phyloP scores from a whole-genome alignment of 2,113 vertebrate genomes.

The Bostrychus sinensis region DNA sequence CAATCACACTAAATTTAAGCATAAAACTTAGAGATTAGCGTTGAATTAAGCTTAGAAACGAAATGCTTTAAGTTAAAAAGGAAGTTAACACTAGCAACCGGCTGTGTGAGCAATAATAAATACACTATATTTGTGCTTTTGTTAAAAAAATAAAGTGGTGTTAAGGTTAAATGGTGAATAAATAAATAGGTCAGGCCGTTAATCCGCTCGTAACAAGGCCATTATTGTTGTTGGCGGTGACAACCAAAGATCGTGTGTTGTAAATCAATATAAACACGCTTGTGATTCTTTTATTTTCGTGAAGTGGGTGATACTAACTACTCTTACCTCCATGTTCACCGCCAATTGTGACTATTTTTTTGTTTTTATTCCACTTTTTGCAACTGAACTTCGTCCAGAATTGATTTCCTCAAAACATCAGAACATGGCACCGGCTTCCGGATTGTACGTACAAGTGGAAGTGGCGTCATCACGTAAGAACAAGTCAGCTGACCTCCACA shows the following conservation, averaged over 20 bases:
- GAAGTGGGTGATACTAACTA: conserved; percentile 25
- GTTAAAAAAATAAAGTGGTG: neutral
- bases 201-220: conserved; percentile 24
- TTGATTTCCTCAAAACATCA: conserved; percentile 67
- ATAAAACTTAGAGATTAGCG: no score
- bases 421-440: conserved; percentile 76
- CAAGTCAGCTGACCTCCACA: no score
- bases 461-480: conserved; percentile 54
- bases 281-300: conserved; percentile 25
- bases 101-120: no score
- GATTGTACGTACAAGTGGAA: conserved; percentile 57
- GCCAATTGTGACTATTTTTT: conserved; percentile 54
- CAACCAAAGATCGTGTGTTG: conserved; percentile 35
- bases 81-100: no score
- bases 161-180: neutral
- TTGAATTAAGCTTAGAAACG: no score
- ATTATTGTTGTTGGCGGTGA: conserved; percentile 39
- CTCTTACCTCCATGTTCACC: conserved; percentile 83
- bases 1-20: no score
- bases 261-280: conserved; percentile 15
- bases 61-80: neutral
- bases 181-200: conserved; percentile 4
- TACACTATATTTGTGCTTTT: neutral
- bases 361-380: conserved; percentile 62
- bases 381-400: conserved; percentile 67